These are phyloP conservation scores for Chloroclystis v-ata DNA, from an alignment of 2,888 invertebrate genomes.

Conservation along the genomic window DNA sequence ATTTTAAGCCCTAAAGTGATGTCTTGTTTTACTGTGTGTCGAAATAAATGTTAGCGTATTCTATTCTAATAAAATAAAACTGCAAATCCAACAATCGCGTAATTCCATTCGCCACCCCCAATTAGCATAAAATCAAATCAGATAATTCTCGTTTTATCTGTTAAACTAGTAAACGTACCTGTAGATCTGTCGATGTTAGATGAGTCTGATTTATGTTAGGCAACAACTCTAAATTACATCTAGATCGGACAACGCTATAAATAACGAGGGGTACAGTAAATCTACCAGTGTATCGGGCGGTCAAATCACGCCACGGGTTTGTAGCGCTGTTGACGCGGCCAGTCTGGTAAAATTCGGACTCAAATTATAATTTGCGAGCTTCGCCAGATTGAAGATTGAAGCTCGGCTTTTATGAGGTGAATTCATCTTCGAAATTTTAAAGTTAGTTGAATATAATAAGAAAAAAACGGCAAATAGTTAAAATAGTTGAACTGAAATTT, in stretches of 20 bases:
- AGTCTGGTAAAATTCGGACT: constrained; percentile 26
- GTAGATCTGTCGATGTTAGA: constrained; percentile 55
- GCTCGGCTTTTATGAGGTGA: not conserved
- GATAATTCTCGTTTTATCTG: constrained; percentile 47
- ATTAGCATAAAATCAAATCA: constrained; percentile 20
- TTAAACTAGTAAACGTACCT: constrained; percentile 48
- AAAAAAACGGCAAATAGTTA: no score
- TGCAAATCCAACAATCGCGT: no score
- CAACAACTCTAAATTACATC: constrained; percentile 77
- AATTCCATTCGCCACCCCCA: not conserved
- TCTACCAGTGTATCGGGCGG: constrained; percentile 69
- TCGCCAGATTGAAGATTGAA: not conserved
- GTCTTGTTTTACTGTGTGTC: no score
- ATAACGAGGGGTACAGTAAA: constrained; percentile 73
- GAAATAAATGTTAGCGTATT: no score
- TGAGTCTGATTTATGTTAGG: constrained; percentile 71
- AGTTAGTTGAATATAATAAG: no score
- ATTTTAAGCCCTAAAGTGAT: no score
- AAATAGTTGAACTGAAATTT: no score
- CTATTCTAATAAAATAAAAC: no score
- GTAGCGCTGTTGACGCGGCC: constrained; percentile 50
- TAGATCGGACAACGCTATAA: constrained; percentile 75
- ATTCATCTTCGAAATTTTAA: no score
- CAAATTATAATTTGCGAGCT: constrained; percentile 5
- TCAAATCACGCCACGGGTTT: constrained; percentile 66